A percentile compares a stretch with the other conserved stretches of the same genome.
Conservation (phyloP, 2,888 invertebrate genomes). For the Aphidius colemani region DNA sequence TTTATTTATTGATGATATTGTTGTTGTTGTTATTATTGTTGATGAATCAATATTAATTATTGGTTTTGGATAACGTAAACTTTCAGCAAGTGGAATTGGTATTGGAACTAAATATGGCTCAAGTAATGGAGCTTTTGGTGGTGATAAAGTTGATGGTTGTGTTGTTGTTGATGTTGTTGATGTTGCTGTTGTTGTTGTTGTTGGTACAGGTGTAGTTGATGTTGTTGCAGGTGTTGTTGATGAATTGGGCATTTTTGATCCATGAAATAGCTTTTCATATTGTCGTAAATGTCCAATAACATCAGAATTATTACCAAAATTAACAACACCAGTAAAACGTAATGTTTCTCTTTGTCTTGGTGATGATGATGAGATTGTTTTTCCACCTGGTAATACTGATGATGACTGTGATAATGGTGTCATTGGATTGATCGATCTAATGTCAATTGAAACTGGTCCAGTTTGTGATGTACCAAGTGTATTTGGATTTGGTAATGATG, state of each 20-base stretch:
- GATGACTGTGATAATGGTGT: conserved; percentile 24
- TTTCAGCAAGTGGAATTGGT: conserved; percentile 44
- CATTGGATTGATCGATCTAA: conserved; percentile 13
- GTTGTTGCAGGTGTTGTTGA: not conserved
- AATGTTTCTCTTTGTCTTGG: conserved; percentile 50
- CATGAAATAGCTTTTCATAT: conserved; percentile 54
- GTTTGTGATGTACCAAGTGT: conserved; percentile 26
- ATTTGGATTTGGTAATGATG: conserved; percentile 47
- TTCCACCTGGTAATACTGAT: conserved; percentile 28
- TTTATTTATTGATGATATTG: conserved; percentile 29
- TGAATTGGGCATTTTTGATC: conserved; percentile 26
- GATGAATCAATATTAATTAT: conserved; percentile 14
- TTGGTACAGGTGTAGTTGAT: conserved; percentile 11
- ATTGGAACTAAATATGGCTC: conserved; percentile 49
- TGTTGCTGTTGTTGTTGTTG: conserved; percentile 6
- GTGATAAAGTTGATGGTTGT: not conserved
- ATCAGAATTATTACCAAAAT: conserved; percentile 52
- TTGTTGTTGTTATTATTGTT: not conserved
- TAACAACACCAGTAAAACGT: conserved; percentile 53
- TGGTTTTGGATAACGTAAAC: conserved; percentile 23
- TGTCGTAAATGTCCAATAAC: conserved; percentile 50
- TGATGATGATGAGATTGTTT: conserved; percentile 24
- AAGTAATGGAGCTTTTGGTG: conserved; percentile 35
- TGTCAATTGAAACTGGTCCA: conserved; percentile 23
- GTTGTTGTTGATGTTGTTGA: not conserved